Percentiles rank a stretch among this genome's conserved stretches.
These are phyloP conservation scores for Eupithecia insigniata DNA, from an alignment of 2,888 invertebrate species.

Conservation along the genomic window DNA sequence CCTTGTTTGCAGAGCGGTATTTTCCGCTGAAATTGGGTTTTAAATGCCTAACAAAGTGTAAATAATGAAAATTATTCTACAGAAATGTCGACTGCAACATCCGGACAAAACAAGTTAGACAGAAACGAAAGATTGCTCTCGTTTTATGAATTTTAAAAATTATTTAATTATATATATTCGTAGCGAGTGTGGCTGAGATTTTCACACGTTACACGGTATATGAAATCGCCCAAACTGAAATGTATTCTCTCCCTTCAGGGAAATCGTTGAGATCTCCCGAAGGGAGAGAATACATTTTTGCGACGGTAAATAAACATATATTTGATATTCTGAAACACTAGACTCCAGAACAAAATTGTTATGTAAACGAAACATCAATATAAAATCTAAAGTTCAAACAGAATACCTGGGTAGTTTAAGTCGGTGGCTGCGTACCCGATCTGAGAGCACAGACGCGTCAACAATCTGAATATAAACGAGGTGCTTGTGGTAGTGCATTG, in stretches of 20 bases:
- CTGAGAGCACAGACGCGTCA: conserved; percentile 47
- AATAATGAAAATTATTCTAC: conserved; percentile 43
- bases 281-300: not conserved
- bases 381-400: conserved; percentile 47
- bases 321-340: conserved; percentile 19
- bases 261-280: too few relatives aligned
- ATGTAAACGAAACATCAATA: conserved; percentile 30
- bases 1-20: conserved; percentile 47
- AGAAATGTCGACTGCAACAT: conserved; percentile 36
- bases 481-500: conserved; percentile 53
- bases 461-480: conserved; percentile 73
- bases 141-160: conserved; percentile 23
- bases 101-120: conserved; percentile 38
- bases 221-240: not conserved
- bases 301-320: conserved; percentile 21
- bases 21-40: conserved; percentile 43
- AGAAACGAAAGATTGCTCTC: conserved; percentile 21
- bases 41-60: conserved; percentile 39
- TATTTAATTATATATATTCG: not conserved
- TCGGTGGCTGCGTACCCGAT: conserved; percentile 48
- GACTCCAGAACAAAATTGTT: conserved; percentile 25
- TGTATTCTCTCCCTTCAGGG: too few relatives aligned
- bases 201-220: not conserved
- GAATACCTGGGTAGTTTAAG: conserved; percentile 39
- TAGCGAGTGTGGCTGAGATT: not conserved